phyloP scores from a whole-genome alignment of 2,113 vertebrate genomes.

The Tachysurus vachellii region DNA sequence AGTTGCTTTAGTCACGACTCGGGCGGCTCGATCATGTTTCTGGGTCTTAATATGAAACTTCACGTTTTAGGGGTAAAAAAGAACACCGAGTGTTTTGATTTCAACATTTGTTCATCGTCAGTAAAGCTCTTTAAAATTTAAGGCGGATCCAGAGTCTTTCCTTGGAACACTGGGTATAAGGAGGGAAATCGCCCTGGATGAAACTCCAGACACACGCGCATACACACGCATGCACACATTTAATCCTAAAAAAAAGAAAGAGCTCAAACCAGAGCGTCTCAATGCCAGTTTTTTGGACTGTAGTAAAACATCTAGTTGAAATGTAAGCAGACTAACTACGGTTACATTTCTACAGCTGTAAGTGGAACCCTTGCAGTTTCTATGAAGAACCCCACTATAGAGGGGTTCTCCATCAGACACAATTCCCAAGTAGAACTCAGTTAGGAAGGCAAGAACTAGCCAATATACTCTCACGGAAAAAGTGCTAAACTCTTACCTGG shows the following conservation, averaged over 20 bases:
- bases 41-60: not conserved
- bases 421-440: not conserved
- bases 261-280: not conserved
- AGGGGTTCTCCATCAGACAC: not conserved
- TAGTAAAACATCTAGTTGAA: not conserved
- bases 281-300: not conserved
- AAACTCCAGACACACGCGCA: not conserved
- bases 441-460: not conserved
- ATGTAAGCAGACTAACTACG: not conserved
- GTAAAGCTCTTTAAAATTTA: not conserved
- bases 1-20: constrained; percentile 40
- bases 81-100: not conserved
- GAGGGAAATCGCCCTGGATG: not conserved
- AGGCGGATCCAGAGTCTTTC: not conserved
- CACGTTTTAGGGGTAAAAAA: not conserved
- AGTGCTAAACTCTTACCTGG: not conserved
- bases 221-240: not conserved
- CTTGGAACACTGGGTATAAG: not conserved
- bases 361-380: not conserved
- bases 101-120: not conserved
- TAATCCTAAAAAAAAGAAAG: not conserved
- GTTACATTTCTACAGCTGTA: not conserved
- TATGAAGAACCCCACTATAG: not conserved
- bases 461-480: not conserved
- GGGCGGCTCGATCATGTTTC: not conserved